A percentile compares a stretch with the other conserved stretches of the same genome.
Evolutionary conservation across 2,113 vertebrate genomes (phyloP).

Genomic region (Mirounga angustirostris): DNA sequence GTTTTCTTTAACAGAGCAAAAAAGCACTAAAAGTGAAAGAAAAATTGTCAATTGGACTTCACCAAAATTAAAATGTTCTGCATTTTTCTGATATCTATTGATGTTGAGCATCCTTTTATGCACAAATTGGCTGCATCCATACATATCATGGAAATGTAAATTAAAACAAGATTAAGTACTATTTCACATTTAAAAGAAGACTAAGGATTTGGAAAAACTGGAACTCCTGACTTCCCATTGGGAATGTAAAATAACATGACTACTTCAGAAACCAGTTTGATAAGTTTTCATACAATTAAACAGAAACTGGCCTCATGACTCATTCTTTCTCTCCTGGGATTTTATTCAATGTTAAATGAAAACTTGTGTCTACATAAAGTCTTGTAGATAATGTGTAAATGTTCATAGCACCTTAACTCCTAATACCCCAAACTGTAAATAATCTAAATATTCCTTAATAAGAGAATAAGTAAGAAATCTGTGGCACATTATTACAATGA

Average conservation of each 20-base stretch:
- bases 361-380: background rate
- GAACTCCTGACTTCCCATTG: background rate
- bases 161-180: slow-evolving; percentile 1
- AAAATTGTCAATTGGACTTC: background rate
- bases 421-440: background rate
- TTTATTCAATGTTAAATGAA: background rate
- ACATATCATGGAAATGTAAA: background rate
- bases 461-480: background rate
- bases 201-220: background rate
- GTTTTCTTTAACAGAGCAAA: background rate
- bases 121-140: background rate
- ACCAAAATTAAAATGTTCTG: slow-evolving; percentile 3
- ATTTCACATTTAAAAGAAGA: background rate
- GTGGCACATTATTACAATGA: background rate
- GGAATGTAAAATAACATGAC: background rate
- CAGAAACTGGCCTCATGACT: background rate
- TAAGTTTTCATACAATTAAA: background rate
- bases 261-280: background rate
- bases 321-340: background rate
- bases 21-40: background rate
- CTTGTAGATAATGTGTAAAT: background rate
- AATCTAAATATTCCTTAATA: background rate
- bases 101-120: background rate
- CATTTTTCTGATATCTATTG: background rate
- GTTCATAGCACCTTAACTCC: background rate